Conservation (phyloP, 2,797 vertebrate species). For the Cygnus olor region DNA sequence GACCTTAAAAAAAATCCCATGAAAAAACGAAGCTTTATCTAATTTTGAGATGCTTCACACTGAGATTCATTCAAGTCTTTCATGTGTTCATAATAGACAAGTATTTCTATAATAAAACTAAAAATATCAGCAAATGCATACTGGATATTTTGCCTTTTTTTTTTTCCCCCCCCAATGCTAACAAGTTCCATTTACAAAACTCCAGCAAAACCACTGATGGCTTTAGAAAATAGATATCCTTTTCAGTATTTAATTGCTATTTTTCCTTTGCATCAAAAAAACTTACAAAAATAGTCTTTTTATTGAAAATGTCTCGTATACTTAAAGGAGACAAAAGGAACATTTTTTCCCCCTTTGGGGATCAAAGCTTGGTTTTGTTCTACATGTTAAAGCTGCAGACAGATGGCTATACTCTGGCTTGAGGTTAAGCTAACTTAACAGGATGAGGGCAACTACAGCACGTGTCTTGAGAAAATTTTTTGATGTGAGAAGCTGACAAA, state of each 20-base stretch:
- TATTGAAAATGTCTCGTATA: neutral
- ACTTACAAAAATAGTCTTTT: neutral
- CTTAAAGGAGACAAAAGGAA: neutral
- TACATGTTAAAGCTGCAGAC: neutral
- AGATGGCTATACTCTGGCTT: neutral
- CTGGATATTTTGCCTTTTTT: neutral
- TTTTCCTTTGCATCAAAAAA: neutral
- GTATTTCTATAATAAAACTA: neutral
- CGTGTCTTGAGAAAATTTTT: neutral
- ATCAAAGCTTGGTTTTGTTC: neutral
- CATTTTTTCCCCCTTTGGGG: neutral
- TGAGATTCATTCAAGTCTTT: neutral
- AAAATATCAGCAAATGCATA: neutral
- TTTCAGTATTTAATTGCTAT: neutral
- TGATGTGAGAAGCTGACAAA: neutral
- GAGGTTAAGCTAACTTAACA: neutral
- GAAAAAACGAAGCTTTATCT: neutral
- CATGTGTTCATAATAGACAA: neutral
- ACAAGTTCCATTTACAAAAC: neutral
- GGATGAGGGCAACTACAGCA: neutral
- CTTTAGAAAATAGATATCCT: neutral
- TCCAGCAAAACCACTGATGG: neutral
- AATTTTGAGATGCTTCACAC: neutral
- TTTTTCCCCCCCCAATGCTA: neutral
- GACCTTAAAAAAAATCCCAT: neutral